These are phyloP conservation scores for Heliconius aoede DNA, from an alignment of 2,888 invertebrate genomes.

Conservation along the genomic window DNA sequence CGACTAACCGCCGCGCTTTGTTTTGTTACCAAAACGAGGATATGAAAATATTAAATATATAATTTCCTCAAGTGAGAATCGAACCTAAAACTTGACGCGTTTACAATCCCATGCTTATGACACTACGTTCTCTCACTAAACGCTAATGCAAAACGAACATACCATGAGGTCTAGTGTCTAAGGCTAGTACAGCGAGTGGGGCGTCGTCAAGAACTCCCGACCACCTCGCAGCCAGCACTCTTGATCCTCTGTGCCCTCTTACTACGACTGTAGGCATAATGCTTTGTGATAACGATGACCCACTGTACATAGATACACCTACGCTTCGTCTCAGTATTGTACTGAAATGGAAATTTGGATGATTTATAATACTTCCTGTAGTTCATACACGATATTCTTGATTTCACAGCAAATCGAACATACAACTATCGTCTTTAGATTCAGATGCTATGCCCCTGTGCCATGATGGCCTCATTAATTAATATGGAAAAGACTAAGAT, in stretches of 20 bases:
- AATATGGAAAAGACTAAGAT: background rate
- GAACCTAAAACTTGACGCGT: too few species aligned
- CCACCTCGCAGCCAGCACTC: constrained; percentile 78
- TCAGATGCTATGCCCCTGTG: too few species aligned
- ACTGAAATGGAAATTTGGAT: constrained; percentile 52
- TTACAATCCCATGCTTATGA: too few species aligned
- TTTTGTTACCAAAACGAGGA: too few species aligned
- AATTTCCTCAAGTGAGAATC: too few species aligned
- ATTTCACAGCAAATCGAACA: background rate
- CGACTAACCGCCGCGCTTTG: too few species aligned
- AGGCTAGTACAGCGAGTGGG: constrained; percentile 74
- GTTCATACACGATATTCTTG: too few species aligned
- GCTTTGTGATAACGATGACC: constrained; percentile 61
- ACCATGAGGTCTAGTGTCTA: constrained; percentile 77
- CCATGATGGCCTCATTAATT: background rate
- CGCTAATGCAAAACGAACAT: constrained; percentile 40
- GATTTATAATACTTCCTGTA: background rate
- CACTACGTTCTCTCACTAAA: background rate
- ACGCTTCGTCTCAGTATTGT: constrained; percentile 73
- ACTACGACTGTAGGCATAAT: constrained; percentile 75
- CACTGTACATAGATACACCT: constrained; percentile 79
- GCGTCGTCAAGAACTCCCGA: constrained; percentile 77
- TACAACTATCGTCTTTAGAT: too few species aligned
- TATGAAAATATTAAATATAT: too few species aligned
- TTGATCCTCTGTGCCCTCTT: constrained; percentile 73